Evolutionary conservation across 2,888 invertebrate species (phyloP), one percentile per base, ranked within the genome.

Genomic region (Agrotis exclamationis): DNA sequence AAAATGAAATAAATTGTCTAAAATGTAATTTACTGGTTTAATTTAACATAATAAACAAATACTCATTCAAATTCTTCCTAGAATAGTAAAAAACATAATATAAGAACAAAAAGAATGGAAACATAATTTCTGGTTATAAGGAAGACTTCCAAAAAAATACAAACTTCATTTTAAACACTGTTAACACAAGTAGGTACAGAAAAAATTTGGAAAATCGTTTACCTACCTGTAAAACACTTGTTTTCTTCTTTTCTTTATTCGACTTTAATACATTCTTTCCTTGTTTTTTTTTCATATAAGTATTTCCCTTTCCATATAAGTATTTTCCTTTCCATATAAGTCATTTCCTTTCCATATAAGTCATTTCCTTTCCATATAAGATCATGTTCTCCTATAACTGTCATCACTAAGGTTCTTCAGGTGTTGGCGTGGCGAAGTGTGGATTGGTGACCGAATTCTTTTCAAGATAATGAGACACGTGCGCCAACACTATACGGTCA

Each of bases 1-100:
- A 96, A 94, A 96, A 96, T 95, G 89, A 93, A 96, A 95, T 96
- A 96, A 96, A 96, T 93, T 94, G 93, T 96, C 93, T 93, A 94
- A 95, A 95, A 95, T 86, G 93, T 93, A 93, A 60, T n/a, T 50
- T 57, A 70, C 66, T 70, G 68, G 80, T 84, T 88, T 85, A 83
- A 81, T 87, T 80, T 81, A 74, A 63, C 63, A 63, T 33, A 76
- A 67, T 44, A 50, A 58, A 58, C 7, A 50, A 54, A 60, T 2
- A 57, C n/a, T 45, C 1, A 60, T 28, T 13, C 22, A 56, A 33
- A 33, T 44, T 22, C 44, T 44, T 59, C 3, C 14, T n/a, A 20
- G 7, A 56, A 20, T 20, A 56, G 6, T 14, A 13, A 33, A 33
- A 56, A 39, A 39, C 11, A 33, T 1, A 56, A n/a, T 33, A 2